These are phyloP conservation scores for Chironomus striatipennis DNA, from an alignment of 1,140 invertebrate genomes.

Conservation along the genomic window DNA sequence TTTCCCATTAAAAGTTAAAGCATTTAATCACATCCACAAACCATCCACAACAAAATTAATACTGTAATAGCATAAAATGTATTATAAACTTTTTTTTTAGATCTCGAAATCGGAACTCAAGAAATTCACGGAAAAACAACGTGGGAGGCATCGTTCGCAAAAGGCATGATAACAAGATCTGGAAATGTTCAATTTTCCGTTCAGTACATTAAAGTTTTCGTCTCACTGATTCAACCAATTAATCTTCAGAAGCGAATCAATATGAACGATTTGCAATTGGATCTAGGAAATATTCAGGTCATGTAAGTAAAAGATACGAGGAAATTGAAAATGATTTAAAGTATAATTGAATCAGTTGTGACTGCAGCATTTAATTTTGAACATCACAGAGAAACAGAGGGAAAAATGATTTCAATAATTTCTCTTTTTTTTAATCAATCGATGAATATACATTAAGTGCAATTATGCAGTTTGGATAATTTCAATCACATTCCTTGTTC, in stretches of 20 bases:
- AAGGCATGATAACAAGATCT: conserved; percentile 56
- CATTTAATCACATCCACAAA: too few relatives aligned
- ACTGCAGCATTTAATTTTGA: background rate
- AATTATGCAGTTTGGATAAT: too few relatives aligned
- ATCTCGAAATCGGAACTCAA: conserved; percentile 67
- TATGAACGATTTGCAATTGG: conserved; percentile 63
- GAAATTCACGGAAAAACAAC: conserved; percentile 62
- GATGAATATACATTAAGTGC: too few relatives aligned
- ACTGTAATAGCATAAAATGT: too few relatives aligned
- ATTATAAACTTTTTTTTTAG: conserved; percentile 37
- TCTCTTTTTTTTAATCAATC: too few relatives aligned
- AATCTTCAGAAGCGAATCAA: conserved; percentile 62
- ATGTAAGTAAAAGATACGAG: background rate
- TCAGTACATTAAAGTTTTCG: conserved; percentile 57
- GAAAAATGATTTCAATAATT: too few relatives aligned
- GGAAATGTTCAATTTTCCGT: conserved; percentile 65
- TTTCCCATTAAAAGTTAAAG: too few relatives aligned
- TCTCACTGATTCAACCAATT: conserved; percentile 61
- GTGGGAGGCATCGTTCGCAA: conserved; percentile 62
- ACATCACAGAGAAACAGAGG: background rate
- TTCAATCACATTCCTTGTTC: too few relatives aligned
- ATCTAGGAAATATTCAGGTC: conserved; percentile 74
- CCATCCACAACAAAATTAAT: too few relatives aligned
- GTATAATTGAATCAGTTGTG: too few relatives aligned
- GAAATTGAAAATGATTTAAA: background rate